phyloP scores from a whole-genome alignment of 2,888 invertebrate species.

The Metopia argyrocephala region DNA sequence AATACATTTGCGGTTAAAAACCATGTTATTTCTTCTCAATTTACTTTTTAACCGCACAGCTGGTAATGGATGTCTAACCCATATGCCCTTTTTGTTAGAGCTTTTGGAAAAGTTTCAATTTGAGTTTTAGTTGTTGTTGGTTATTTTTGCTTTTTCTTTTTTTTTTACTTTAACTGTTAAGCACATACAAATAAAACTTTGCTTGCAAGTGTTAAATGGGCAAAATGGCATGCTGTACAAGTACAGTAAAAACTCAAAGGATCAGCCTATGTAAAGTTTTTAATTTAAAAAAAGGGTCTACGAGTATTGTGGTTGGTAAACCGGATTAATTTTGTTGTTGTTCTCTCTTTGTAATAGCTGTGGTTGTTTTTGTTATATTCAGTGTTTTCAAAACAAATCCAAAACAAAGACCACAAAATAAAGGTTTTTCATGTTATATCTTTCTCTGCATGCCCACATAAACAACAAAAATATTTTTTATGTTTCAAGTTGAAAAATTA shows the following conservation, averaged over 20 bases:
- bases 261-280: background rate
- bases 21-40: background rate
- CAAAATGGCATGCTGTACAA: background rate
- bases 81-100: background rate
- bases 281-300: background rate
- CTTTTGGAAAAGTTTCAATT: background rate
- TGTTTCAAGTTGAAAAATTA: background rate
- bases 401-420: constrained; percentile 15
- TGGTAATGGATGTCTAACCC: background rate
- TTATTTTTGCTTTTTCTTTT: background rate
- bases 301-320: background rate
- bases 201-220: background rate
- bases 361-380: background rate
- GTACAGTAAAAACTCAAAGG: background rate
- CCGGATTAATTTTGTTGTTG: background rate
- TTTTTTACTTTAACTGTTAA: background rate
- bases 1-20: constrained; percentile 1
- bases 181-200: background rate
- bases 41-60: constrained; percentile 6
- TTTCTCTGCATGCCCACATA: background rate
- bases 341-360: background rate
- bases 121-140: background rate
- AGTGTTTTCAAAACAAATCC: constrained; percentile 5
- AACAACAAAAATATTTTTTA: background rate
- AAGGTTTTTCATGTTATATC: background rate